Percentiles rank a stretch among this genome's conserved stretches.
Evolutionary conservation across 2,797 vertebrate genomes (phyloP).

Genomic region (Echeneis naucrates): DNA sequence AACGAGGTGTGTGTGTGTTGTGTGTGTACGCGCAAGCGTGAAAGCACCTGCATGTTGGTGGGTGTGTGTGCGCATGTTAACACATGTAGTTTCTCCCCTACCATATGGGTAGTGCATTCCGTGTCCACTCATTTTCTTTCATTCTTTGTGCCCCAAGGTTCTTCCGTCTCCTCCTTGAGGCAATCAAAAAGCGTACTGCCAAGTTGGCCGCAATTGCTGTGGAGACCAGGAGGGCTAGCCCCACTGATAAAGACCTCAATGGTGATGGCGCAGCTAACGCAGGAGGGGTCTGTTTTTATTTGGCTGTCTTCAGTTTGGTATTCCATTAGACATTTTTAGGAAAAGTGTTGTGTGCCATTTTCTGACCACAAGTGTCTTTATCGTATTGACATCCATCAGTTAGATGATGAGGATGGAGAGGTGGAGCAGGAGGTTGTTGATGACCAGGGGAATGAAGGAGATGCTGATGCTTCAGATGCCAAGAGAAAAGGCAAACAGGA

Average conservation of each 20-base stretch:
- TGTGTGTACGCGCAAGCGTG: too few relatives aligned
- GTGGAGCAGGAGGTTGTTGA: slow-evolving; percentile 86
- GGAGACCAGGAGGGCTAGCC: slow-evolving; percentile 86
- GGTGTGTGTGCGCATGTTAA: too few relatives aligned
- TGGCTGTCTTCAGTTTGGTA: not conserved
- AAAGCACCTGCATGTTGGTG: too few relatives aligned
- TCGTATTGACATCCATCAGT: not conserved
- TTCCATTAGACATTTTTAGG: not conserved
- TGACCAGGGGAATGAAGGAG: slow-evolving; percentile 92
- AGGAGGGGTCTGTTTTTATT: slow-evolving; percentile 38
- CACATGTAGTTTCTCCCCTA: not conserved
- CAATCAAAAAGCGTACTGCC: slow-evolving; percentile 87
- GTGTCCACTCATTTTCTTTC: not conserved
- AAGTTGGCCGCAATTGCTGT: slow-evolving; percentile 89
- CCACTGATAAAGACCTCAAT: slow-evolving; percentile 80
- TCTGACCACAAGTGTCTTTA: not conserved
- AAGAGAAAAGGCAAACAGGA: slow-evolving; percentile 90
- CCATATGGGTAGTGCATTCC: too few relatives aligned
- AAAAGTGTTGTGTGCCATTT: not conserved
- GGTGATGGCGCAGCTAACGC: not conserved
- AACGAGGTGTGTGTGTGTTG: slow-evolving; percentile 79
- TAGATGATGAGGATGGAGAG: slow-evolving; percentile 74
- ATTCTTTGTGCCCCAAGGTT: slow-evolving; percentile 83
- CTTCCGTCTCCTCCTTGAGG: slow-evolving; percentile 88
- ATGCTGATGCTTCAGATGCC: slow-evolving; percentile 92